Base-by-base conservation (phyloP, 2,113 vertebrate species). In the Lepus americanus region DNA sequence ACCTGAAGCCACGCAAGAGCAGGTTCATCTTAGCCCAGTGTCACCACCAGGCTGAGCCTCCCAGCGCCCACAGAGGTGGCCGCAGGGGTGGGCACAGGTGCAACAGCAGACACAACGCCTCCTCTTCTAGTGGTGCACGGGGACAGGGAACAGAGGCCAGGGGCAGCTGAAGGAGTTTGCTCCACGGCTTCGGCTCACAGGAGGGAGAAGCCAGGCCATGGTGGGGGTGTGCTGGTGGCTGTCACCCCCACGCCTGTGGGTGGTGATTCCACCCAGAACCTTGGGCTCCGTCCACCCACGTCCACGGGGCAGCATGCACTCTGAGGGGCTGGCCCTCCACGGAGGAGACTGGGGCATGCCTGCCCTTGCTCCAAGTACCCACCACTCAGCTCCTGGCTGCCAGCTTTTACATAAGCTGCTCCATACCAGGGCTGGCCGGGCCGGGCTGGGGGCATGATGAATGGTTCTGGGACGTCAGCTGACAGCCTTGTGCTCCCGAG, bases 341-440 rank as follows among this genome's bases (percentile, higher is more conserved):
- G 31, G 16, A 39, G 61, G 59, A 63, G 9, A 27, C 20, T 9
- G 36, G 31, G 55, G 20, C 20, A 81, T 23, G 20, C 49, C 81
- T 69, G 51, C 53, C 25, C 19, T 39, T 83, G 53, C 33, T 29
- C 1, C n/a, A 67, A 39, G 59, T 12, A 25, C 44, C 87, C 82
- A 92, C 70, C 44, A 63, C 3, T 59, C 81, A 49, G 25, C 11
- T 76, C 36, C 88, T 74, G 78, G 63, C 92, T 81, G 55, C 76
- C 82, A 85, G 73, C 69, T 59, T 88, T 97, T 97, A 96, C 20
- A 83, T 96, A 96, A 97, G 83, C 90, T 49, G 78, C 31, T 84
- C 31, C 22, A 12, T 88, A 72, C 81, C 53, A 7, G 0, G 55
- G 10, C 55, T 14, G 72, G 55, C 93, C 83, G 36, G 66, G 63